Percentiles rank a stretch among this genome's conserved stretches.
Evolutionary conservation across 2,113 vertebrate genomes (phyloP).

Genomic region (Spizaetus ornatus): DNA sequence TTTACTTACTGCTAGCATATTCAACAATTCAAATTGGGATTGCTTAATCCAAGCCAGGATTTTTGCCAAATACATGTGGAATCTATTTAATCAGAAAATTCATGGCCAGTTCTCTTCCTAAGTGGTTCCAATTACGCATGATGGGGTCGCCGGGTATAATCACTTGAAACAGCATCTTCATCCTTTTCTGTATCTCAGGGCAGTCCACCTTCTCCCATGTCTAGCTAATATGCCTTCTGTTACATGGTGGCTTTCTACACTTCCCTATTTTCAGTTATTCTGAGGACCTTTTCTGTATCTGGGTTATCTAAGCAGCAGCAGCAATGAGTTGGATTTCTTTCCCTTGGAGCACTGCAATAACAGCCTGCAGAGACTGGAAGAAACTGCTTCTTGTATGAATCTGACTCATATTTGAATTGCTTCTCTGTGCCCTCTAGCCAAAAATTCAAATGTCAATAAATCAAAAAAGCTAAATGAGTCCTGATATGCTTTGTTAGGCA

Average conservation of each 20-base stretch:
- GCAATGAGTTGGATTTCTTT: neutral
- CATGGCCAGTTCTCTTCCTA: neutral
- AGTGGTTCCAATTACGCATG: neutral
- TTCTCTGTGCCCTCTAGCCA: neutral
- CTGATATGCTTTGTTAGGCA: neutral
- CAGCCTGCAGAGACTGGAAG: neutral
- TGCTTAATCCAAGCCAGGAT: constrained; percentile 15
- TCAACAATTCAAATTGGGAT: neutral
- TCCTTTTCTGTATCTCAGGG: neutral
- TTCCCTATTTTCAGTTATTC: neutral
- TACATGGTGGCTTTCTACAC: neutral
- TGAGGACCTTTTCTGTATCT: neutral
- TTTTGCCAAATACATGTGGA: constrained; percentile 26
- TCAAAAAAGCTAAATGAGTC: neutral
- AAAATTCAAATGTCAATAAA: neutral
- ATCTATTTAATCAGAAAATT: constrained; percentile 3
- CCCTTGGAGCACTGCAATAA: neutral
- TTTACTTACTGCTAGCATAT: neutral
- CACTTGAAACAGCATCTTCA: neutral
- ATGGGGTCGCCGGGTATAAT: neutral
- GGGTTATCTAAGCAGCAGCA: neutral
- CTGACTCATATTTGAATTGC: neutral
- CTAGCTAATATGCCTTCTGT: neutral
- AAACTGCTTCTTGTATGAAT: neutral
- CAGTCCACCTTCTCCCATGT: neutral